Conservation (phyloP, 2,113 vertebrate genomes). For the Mesocricetus auratus region DNA sequence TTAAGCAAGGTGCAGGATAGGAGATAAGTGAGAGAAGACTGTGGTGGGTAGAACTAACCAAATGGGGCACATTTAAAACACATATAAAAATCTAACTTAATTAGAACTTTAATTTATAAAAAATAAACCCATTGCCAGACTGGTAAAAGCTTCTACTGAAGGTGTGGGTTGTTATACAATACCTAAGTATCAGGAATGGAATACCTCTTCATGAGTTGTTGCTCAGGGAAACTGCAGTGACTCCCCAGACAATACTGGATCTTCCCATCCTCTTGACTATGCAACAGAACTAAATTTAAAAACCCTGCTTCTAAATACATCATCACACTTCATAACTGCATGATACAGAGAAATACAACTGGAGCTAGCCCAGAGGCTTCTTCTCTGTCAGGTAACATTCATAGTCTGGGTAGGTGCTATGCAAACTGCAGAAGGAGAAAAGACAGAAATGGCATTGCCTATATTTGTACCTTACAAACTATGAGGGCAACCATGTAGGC, state of each 20-base stretch:
- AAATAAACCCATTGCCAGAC: neutral
- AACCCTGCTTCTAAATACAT: neutral
- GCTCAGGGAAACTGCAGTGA: neutral
- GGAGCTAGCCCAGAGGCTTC: neutral
- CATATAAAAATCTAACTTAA: neutral
- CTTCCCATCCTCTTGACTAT: neutral
- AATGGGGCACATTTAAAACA: neutral
- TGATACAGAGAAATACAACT: neutral
- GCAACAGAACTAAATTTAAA: neutral
- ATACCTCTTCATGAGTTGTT: neutral
- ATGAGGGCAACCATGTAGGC: neutral
- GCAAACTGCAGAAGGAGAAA: neutral
- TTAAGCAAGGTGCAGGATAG: neutral
- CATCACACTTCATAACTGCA: too few species aligned
- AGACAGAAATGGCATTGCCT: neutral
- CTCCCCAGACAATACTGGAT: too few species aligned
- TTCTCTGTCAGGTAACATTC: neutral
- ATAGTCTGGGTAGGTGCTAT: neutral
- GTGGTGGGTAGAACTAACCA: neutral
- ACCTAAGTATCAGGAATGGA: neutral
- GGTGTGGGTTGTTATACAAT: neutral
- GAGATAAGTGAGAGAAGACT: neutral
- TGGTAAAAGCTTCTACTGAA: neutral
- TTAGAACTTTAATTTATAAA: neutral
- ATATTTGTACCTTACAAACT: too few species aligned